Evolutionary conservation across 2,888 invertebrate species (phyloP).

Genomic region (Parnassius smintheus): DNA sequence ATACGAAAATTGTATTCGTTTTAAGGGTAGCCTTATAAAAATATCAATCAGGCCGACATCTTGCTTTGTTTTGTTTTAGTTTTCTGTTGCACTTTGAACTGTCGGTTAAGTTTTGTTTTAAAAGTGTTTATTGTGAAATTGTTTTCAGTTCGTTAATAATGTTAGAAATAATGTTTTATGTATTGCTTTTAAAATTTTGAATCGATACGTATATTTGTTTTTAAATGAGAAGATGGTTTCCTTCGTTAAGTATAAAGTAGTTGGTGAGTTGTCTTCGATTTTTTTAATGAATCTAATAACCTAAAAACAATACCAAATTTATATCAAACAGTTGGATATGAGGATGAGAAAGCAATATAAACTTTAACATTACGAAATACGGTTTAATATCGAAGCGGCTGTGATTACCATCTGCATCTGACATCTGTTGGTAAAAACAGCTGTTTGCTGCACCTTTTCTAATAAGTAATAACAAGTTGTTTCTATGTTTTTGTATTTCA

Average conservation of each 20-base stretch:
- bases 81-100: too few species aligned
- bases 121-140: too few species aligned
- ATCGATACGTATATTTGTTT: neutral
- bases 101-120: too few species aligned
- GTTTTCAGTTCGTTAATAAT: too few species aligned
- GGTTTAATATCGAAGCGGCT: slow-evolving; percentile 5
- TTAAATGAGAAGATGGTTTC: neutral
- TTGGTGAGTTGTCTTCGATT: neutral
- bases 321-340: neutral
- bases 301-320: neutral
- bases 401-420: slow-evolving; percentile 16
- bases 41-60: too few species aligned
- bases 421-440: slow-evolving; percentile 27
- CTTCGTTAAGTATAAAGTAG: neutral
- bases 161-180: too few species aligned
- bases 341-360: neutral
- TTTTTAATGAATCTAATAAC: neutral
- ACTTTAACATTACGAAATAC: neutral
- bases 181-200: neutral
- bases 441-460: slow-evolving; percentile 80
- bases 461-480: slow-evolving; percentile 7
- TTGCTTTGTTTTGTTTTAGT: too few species aligned
- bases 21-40: too few species aligned
- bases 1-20: too few species aligned
- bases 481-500: slow-evolving; percentile 6